These are phyloP conservation scores for Thera britannica DNA, from an alignment of 2,888 invertebrate species.

Conservation along the genomic window DNA sequence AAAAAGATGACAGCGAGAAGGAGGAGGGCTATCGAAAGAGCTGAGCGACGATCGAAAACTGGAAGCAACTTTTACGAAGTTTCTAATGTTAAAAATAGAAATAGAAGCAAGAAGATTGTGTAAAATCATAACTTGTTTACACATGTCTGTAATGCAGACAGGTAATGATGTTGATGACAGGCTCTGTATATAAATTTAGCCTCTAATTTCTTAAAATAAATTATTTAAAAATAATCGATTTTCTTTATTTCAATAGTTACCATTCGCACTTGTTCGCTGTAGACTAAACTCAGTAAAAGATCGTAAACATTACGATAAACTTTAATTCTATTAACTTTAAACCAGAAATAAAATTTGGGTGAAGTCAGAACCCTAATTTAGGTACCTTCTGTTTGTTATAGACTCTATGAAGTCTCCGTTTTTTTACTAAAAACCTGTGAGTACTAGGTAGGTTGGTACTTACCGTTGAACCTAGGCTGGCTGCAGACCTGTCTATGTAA, in stretches of 20 bases:
- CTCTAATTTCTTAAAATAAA: slow-evolving; percentile 15
- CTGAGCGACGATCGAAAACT: slow-evolving; percentile 90
- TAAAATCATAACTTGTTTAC: slow-evolving; percentile 28
- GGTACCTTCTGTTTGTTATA: not conserved
- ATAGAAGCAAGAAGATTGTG: slow-evolving; percentile 88
- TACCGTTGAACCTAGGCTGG: too few relatives aligned
- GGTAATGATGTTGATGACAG: too few relatives aligned
- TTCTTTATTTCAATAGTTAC: not conserved
- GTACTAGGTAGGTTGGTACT: too few relatives aligned
- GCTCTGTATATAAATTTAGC: slow-evolving; percentile 12
- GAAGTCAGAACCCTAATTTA: not conserved
- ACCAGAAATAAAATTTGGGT: too few relatives aligned
- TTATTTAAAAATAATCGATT: slow-evolving; percentile 1
- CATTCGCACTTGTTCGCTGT: too few relatives aligned
- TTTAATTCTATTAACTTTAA: too few relatives aligned
- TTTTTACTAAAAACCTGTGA: too few relatives aligned
- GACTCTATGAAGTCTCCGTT: not conserved
- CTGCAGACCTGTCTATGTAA: too few relatives aligned
- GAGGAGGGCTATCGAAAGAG: slow-evolving; percentile 89
- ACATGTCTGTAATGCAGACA: not conserved
- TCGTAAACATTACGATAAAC: not conserved
- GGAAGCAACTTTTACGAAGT: slow-evolving; percentile 96
- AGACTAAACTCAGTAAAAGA: not conserved
- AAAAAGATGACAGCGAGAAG: slow-evolving; percentile 91
- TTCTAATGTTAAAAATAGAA: slow-evolving; percentile 94